phyloP scores from a whole-genome alignment of 2,113 vertebrate species.

The Ictidomys tridecemlineatus region DNA sequence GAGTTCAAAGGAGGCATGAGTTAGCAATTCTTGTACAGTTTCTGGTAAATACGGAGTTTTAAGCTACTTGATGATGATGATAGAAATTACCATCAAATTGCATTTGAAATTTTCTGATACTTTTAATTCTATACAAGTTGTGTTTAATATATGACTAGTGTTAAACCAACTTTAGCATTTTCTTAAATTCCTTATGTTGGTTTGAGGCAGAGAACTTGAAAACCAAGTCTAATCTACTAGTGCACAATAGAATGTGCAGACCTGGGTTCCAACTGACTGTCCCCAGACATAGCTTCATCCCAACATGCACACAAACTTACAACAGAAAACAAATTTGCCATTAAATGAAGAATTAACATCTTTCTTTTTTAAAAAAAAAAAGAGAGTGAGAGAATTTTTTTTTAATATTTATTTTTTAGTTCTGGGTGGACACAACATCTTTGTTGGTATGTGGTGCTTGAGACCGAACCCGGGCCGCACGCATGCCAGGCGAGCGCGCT shows the following conservation, averaged over 20 bases:
- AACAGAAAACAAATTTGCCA: not conserved
- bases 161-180: conserved; percentile 1
- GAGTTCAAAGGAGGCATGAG: no score
- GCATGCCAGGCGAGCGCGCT: no score
- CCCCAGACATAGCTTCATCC: not conserved
- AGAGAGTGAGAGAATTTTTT: no score
- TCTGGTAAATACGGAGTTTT: no score
- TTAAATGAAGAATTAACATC: not conserved
- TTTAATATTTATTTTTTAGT: no score
- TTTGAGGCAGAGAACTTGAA: not conserved
- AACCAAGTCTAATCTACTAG: not conserved
- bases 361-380: no score
- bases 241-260: not conserved
- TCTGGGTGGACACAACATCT: no score
- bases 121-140: not conserved
- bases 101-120: conserved; percentile 30
- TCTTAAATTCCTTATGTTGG: not conserved
- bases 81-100: not conserved
- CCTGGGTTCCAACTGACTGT: not conserved
- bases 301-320: not conserved
- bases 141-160: conserved; percentile 27
- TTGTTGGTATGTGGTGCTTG: no score
- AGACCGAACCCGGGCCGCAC: no score
- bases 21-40: no score
- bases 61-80: no score